Percentiles rank a stretch among this genome's conserved stretches.
phyloP scores from a whole-genome alignment of 2,888 invertebrate genomes.

The Torymus auratus region DNA sequence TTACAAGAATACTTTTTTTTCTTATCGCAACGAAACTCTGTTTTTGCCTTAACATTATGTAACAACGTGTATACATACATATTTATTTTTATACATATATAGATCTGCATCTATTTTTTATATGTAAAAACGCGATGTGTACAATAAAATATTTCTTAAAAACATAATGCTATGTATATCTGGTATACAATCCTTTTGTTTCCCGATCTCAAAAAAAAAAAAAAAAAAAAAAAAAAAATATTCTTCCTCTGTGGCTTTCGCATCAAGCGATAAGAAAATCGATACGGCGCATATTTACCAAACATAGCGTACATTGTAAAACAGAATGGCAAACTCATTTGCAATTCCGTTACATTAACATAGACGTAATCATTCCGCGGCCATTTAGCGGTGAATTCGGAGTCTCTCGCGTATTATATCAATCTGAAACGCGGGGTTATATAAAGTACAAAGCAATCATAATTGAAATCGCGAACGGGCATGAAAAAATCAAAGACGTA shows the following conservation, averaged over 20 bases:
- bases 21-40: constrained; percentile 54
- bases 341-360: no score
- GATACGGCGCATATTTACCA: not conserved
- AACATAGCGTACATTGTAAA: no score
- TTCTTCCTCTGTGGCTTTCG: no score
- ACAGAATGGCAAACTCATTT: no score
- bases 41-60: constrained; percentile 63
- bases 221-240: no score
- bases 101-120: constrained; percentile 53
- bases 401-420: no score
- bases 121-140: constrained; percentile 52
- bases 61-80: constrained; percentile 64
- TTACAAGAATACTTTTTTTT: constrained; percentile 57
- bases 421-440: no score
- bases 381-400: no score
- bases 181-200: not conserved
- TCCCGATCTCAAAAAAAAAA: no score
- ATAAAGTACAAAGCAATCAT: no score
- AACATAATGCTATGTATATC: not conserved
- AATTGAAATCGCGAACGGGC: no score
- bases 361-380: no score
- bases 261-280: not conserved
- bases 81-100: constrained; percentile 54
- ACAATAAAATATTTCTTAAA: constrained; percentile 50
- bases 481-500: not conserved